Percentiles rank a stretch among this genome's conserved stretches.
Conservation (phyloP, 2,888 invertebrate species). For the Stenolophus ochropezus region DNA sequence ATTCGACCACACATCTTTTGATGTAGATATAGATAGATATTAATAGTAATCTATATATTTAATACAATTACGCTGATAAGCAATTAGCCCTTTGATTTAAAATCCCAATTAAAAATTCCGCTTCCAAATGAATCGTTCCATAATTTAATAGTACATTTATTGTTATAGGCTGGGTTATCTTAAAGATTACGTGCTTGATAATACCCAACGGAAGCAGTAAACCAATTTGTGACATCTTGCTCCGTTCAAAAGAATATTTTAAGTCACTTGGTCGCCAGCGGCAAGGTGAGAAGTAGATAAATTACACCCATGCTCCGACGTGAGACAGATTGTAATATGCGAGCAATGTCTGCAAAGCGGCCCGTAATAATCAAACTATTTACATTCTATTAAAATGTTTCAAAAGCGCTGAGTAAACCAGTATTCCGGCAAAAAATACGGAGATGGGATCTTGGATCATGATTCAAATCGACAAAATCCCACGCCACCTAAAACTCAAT, state of each 20-base stretch:
- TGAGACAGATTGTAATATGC: not conserved
- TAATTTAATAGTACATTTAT: not conserved
- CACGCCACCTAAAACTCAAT: not conserved
- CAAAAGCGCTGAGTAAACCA: constrained; percentile 2
- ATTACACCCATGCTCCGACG: not conserved
- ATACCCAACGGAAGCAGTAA: not conserved
- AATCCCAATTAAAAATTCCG: not conserved
- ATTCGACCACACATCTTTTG: too few species aligned
- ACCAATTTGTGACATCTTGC: not conserved
- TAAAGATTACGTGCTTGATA: not conserved
- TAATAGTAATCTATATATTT: too few species aligned
- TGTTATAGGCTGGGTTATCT: not conserved
- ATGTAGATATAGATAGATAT: too few species aligned
- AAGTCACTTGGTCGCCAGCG: not conserved
- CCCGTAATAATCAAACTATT: constrained; percentile 13
- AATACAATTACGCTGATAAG: too few species aligned
- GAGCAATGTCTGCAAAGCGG: not conserved
- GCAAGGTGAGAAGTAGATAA: constrained; percentile 10
- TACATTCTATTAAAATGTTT: constrained; percentile 30
- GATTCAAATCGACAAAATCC: too few species aligned
- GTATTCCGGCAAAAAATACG: not conserved
- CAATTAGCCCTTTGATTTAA: too few species aligned
- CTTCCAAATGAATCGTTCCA: not conserved
- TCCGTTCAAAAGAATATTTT: not conserved
- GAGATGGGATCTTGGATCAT: not conserved